Evolutionary conservation across 53 echinoderm and acorn worm genomes (phyloP).

Genomic region (Holothuria leucospilota): DNA sequence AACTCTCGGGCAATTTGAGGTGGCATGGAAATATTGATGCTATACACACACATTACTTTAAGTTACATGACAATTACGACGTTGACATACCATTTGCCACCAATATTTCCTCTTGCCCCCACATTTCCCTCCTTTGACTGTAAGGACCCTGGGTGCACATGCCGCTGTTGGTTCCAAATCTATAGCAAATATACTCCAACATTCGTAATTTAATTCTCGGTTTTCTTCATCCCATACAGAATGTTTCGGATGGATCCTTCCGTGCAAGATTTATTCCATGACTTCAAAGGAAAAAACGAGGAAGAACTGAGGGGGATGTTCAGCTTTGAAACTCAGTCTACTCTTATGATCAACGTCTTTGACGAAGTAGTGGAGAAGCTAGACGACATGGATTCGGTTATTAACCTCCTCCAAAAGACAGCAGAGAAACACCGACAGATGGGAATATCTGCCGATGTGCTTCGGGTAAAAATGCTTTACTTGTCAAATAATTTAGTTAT

Average conservation of each 20-base stretch:
- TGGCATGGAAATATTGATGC: no score
- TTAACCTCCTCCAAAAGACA: conserved; percentile 73
- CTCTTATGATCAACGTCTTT: conserved; percentile 83
- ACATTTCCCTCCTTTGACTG: no score
- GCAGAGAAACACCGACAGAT: conserved; percentile 81
- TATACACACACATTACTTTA: no score
- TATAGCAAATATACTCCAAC: no score
- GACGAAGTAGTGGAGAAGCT: conserved; percentile 86
- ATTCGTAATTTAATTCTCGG: background rate
- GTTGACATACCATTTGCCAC: no score
- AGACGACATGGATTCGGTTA: conserved; percentile 82
- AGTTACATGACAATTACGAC: no score
- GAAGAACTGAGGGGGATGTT: conserved; percentile 78
- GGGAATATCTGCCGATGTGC: conserved; percentile 68
- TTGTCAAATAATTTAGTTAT: background rate
- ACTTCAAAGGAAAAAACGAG: conserved; percentile 85
- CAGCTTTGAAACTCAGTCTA: conserved; percentile 82
- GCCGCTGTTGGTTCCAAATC: no score
- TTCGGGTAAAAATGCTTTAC: conserved; percentile 70
- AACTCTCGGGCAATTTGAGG: no score
- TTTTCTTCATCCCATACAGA: conserved; percentile 53
- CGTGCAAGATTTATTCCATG: conserved; percentile 85
- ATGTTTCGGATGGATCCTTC: conserved; percentile 82
- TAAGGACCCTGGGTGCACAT: no score
- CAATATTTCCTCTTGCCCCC: no score